Evolutionary conservation across 2,113 vertebrate species (phyloP).

Genomic region (Odobenus rosmarus): DNA sequence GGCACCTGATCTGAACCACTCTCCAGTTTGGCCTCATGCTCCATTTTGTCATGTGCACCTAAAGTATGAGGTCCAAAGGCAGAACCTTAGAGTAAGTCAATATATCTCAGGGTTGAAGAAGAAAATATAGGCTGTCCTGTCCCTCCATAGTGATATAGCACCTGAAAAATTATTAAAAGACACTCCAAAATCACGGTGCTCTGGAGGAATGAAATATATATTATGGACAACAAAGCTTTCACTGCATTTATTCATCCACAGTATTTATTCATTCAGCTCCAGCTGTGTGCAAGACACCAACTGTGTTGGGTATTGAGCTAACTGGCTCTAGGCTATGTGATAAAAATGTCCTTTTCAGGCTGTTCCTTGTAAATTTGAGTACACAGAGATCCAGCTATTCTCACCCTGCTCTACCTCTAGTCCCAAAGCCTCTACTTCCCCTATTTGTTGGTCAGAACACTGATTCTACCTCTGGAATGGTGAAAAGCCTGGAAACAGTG

Average conservation of each 20-base stretch:
- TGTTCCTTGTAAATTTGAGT: not conserved
- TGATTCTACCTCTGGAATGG: not conserved
- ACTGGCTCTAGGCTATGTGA: not conserved
- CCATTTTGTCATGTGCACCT: not conserved
- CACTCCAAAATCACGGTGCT: not conserved
- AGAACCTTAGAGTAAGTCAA: not conserved
- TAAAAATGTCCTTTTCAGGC: not conserved
- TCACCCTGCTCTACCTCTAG: not conserved
- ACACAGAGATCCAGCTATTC: not conserved
- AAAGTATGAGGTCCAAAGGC: not conserved
- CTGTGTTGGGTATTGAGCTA: not conserved
- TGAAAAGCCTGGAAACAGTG: not conserved
- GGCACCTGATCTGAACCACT: not conserved
- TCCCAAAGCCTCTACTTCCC: not conserved
- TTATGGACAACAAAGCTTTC: not conserved
- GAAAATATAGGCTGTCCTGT: not conserved
- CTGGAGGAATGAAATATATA: not conserved
- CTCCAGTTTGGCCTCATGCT: not conserved
- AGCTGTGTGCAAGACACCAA: not conserved
- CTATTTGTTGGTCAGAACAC: not conserved
- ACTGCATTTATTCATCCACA: not conserved
- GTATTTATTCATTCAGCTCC: not conserved
- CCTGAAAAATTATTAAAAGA: constrained; percentile 11
- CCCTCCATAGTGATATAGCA: not conserved
- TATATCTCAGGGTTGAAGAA: not conserved